These are phyloP conservation scores for Coregonus suidteri DNA, from an alignment of 2,797 vertebrate species.

Conservation along the genomic window DNA sequence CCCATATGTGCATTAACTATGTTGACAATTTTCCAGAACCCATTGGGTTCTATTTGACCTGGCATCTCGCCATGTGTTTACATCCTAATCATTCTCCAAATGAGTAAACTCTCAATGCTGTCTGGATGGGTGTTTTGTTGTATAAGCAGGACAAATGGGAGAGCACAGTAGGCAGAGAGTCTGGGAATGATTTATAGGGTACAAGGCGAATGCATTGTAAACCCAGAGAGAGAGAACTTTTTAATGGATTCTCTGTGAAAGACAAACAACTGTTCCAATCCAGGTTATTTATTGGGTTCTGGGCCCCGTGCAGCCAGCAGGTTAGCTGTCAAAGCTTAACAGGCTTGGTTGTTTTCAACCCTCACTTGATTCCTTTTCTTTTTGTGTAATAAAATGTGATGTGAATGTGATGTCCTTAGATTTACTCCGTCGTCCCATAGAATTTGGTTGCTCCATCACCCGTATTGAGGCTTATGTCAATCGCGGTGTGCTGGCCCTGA, in stretches of 20 bases:
- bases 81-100: slow-evolving; percentile 18
- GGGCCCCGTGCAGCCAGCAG: slow-evolving; percentile 55
- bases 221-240: slow-evolving; percentile 66
- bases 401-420: slow-evolving; percentile 53
- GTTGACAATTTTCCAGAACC: neutral
- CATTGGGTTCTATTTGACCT: neutral
- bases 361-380: slow-evolving; percentile 47
- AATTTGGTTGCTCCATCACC: slow-evolving; percentile 35
- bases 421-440: slow-evolving; percentile 40
- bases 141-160: slow-evolving; percentile 43
- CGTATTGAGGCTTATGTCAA: slow-evolving; percentile 57
- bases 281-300: slow-evolving; percentile 65
- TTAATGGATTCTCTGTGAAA: slow-evolving; percentile 75
- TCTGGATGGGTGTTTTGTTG: slow-evolving; percentile 34
- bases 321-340: slow-evolving; percentile 72
- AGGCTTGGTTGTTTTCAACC: slow-evolving; percentile 66
- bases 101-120: slow-evolving; percentile 30
- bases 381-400: slow-evolving; percentile 55
- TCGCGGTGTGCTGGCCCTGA: slow-evolving; percentile 46
- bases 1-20: neutral
- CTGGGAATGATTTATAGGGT: slow-evolving; percentile 67
- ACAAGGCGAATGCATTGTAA: slow-evolving; percentile 67
- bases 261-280: slow-evolving; percentile 72
- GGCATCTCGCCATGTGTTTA: neutral
- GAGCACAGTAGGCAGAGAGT: slow-evolving; percentile 36